Conservation (phyloP, 2,113 vertebrate species). For the Ceyx margarethae region DNA sequence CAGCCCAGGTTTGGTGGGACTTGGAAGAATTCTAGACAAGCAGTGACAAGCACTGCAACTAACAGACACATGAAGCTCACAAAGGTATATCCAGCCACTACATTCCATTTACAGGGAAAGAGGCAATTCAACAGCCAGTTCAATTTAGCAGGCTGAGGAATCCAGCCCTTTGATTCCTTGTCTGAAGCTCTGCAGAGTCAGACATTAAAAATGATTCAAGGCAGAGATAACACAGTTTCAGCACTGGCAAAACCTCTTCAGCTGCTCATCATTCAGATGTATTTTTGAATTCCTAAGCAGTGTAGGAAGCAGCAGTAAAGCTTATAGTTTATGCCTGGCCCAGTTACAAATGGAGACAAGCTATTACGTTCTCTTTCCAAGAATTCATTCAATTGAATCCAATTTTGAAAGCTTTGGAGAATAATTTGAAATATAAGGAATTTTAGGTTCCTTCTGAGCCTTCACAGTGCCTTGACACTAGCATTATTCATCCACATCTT, state of each 20-base stretch:
- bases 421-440: conserved; percentile 35
- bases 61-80: background rate
- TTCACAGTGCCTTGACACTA: background rate
- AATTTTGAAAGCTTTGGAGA: conserved; percentile 39
- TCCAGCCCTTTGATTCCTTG: background rate
- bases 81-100: background rate
- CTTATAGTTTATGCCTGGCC: conserved; percentile 27
- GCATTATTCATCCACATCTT: conserved; percentile 19
- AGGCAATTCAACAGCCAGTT: background rate
- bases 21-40: background rate
- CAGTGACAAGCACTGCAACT: background rate
- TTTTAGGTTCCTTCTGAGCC: background rate
- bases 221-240: background rate
- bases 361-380: conserved; percentile 53
- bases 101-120: background rate
- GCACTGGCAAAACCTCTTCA: conserved; percentile 19
- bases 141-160: background rate
- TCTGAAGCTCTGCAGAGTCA: conserved; percentile 6
- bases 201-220: conserved; percentile 25
- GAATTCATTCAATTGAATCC: conserved; percentile 42
- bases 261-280: conserved; percentile 18
- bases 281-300: conserved; percentile 21
- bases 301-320: conserved; percentile 34
- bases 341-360: conserved; percentile 35
- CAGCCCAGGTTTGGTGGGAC: background rate